Percentiles rank a stretch among this genome's conserved stretches.
Evolutionary conservation across 2,888 invertebrate genomes (phyloP).

Genomic region (Harpalus rubripes): DNA sequence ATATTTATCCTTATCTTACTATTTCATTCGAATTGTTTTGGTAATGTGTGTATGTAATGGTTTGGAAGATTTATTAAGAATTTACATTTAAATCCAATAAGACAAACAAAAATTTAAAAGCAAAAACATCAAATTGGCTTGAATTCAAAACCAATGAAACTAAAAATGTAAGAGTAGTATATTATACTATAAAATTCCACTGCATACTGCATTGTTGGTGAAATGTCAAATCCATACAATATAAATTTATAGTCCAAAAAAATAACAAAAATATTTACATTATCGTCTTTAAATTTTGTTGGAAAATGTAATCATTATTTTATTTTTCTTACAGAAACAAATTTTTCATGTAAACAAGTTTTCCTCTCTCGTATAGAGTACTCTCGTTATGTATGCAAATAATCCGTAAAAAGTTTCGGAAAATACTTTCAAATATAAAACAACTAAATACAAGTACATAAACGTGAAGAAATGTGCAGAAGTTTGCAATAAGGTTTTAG

Average conservation of each 20-base stretch:
- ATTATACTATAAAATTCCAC: background rate
- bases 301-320: background rate
- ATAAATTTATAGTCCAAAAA: background rate
- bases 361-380: background rate
- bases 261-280: background rate
- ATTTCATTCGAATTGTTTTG: background rate
- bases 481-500: constrained; percentile 16
- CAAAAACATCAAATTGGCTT: constrained; percentile 6
- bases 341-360: background rate
- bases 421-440: constrained; percentile 11
- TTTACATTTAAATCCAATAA: background rate
- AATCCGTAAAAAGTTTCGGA: background rate
- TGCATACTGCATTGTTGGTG: background rate
- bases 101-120: background rate
- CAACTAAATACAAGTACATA: constrained; percentile 24
- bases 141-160: background rate
- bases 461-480: background rate
- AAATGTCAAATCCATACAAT: background rate
- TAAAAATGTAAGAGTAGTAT: background rate
- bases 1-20: no score
- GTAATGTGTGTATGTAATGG: background rate
- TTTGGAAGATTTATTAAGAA: background rate
- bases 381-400: constrained; percentile 26
- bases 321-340: background rate
- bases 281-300: background rate